Evolutionary conservation across 2,113 vertebrate genomes (phyloP).

Genomic region (Pollimyrus isidori): DNA sequence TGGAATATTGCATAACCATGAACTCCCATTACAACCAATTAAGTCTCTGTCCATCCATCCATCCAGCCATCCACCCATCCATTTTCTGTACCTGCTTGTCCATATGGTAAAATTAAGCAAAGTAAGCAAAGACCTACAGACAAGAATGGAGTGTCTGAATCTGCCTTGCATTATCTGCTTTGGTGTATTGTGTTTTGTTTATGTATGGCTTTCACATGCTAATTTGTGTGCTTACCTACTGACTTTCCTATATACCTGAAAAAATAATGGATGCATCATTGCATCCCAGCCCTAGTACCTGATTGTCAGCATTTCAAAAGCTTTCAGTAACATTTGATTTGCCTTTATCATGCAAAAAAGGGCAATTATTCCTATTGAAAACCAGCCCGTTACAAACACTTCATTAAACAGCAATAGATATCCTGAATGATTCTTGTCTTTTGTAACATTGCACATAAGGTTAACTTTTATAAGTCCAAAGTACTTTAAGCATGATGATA

Average conservation of each 20-base stretch:
- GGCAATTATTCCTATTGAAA: neutral
- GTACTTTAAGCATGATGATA: neutral
- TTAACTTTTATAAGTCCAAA: neutral
- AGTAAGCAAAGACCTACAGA: neutral
- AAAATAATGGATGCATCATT: neutral
- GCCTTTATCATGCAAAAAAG: conserved; percentile 15
- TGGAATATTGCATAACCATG: neutral
- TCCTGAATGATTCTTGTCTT: conserved; percentile 3
- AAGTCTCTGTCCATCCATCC: neutral
- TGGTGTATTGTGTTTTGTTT: neutral
- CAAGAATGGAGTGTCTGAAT: neutral
- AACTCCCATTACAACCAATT: neutral
- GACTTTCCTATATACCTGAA: neutral
- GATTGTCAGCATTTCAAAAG: conserved; percentile 16
- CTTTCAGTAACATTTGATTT: conserved; percentile 1
- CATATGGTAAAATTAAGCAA: neutral
- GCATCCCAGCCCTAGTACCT: neutral
- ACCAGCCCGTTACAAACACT: neutral
- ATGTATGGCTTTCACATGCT: neutral
- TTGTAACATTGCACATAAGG: neutral
- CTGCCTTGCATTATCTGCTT: neutral
- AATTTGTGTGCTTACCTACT: neutral
- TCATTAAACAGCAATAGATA: conserved; percentile 15
- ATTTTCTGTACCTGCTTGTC: neutral
- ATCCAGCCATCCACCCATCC: neutral